phyloP scores from a whole-genome alignment of 2,113 vertebrate species.

The Emydura subglobosa region DNA sequence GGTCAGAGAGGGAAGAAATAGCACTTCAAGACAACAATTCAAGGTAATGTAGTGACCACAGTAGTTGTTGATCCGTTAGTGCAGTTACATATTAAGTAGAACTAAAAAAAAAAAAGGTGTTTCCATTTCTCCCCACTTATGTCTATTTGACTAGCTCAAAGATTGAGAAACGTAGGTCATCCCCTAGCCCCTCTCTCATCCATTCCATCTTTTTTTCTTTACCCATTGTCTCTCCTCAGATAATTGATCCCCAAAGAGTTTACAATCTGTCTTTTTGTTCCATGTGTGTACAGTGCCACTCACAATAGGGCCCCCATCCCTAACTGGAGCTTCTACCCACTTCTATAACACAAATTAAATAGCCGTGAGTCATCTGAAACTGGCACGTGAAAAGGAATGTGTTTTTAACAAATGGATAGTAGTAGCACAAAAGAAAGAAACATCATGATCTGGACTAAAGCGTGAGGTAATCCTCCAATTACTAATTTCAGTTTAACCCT shows the following conservation, averaged over 20 bases:
- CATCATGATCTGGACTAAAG: neutral
- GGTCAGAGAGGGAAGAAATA: neutral
- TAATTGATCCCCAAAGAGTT: neutral
- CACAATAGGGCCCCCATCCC: neutral
- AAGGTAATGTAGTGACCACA: fast-evolving
- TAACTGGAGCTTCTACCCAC: neutral
- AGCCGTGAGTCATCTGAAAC: neutral
- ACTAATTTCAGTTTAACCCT: neutral
- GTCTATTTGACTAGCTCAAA: neutral
- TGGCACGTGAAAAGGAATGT: neutral
- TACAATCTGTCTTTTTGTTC: neutral
- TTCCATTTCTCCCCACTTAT: neutral
- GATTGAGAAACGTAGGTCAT: neutral
- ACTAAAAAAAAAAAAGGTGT: neutral
- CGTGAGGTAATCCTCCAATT: neutral
- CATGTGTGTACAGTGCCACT: neutral
- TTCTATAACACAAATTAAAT: neutral
- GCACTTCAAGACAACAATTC: neutral
- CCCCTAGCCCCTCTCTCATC: neutral
- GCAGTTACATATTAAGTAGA: neutral
- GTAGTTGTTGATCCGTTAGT: neutral
- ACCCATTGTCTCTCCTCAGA: neutral
- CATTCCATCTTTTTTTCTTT: neutral
- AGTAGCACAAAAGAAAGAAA: neutral
- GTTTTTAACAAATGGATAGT: neutral